Conservation (phyloP, 2,113 vertebrate species). For the Myotis yumanensis region DNA sequence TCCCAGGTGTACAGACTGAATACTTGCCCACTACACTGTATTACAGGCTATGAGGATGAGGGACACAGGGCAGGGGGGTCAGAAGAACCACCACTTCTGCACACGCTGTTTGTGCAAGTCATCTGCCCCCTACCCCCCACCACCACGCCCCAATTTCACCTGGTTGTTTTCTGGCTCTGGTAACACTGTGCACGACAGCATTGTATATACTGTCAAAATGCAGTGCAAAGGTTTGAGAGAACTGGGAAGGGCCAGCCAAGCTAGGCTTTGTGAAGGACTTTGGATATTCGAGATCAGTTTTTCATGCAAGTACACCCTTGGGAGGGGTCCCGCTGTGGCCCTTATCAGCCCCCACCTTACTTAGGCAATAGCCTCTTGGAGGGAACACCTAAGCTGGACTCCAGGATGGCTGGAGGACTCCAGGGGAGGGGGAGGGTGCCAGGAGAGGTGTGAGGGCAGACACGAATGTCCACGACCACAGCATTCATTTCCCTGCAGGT, state of each 20-base stretch:
- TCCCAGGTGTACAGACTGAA: neutral
- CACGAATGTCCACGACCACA: neutral
- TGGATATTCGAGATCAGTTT: neutral
- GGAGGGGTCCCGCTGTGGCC: neutral
- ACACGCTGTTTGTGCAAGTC: neutral
- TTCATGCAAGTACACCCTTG: neutral
- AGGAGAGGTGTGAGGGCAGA: neutral
- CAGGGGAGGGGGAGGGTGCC: too few relatives aligned
- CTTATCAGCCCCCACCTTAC: neutral
- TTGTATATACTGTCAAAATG: neutral
- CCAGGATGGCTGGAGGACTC: neutral
- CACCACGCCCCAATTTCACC: neutral
- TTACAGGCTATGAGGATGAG: neutral
- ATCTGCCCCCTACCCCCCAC: neutral
- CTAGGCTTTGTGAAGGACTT: neutral
- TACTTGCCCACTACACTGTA: neutral
- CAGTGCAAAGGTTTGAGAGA: neutral
- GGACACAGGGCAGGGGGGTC: too few relatives aligned
- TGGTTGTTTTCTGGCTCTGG: neutral
- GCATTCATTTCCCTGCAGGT: neutral
- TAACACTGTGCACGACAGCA: neutral
- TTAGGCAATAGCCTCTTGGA: neutral
- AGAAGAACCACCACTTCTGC: neutral
- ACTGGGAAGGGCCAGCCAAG: neutral
- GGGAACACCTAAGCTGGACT: neutral